Evolutionary conservation across 2,797 vertebrate species (phyloP).

Genomic region (Lepidocolaptes lacrymiger): DNA sequence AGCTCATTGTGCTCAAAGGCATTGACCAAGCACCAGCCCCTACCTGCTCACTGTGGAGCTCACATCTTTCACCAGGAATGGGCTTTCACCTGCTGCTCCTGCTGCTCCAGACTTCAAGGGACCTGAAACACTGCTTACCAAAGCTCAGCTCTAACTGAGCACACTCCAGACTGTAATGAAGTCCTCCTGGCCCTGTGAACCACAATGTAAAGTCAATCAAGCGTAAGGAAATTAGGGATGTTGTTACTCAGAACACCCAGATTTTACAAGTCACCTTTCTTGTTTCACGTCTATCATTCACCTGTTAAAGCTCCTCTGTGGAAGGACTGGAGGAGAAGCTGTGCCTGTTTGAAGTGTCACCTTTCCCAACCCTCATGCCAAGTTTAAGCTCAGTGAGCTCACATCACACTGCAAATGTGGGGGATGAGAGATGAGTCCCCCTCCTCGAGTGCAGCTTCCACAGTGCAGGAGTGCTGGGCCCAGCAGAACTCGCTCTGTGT

Average conservation of each 20-base stretch:
- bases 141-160: not conserved
- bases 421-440: not conserved
- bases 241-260: not conserved
- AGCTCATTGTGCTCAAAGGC: not conserved
- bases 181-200: not conserved
- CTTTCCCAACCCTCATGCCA: slow-evolving; percentile 18
- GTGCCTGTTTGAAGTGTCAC: slow-evolving; percentile 49
- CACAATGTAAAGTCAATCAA: slow-evolving; percentile 11
- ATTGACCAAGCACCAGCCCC: not conserved
- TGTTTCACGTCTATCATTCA: not conserved
- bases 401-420: not conserved
- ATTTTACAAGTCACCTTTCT: not conserved
- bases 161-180: slow-evolving; percentile 5
- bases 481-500: not conserved
- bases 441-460: not conserved
- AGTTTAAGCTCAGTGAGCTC: slow-evolving; percentile 19
- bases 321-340: not conserved
- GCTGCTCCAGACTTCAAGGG: not conserved
- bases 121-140: not conserved
- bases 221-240: slow-evolving; percentile 20
- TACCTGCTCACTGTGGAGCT: not conserved
- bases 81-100: not conserved
- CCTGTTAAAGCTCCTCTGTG: not conserved
- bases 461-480: not conserved
- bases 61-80: not conserved